Conservation (phyloP, 2,113 vertebrate genomes). For the Channa maculata region DNA sequence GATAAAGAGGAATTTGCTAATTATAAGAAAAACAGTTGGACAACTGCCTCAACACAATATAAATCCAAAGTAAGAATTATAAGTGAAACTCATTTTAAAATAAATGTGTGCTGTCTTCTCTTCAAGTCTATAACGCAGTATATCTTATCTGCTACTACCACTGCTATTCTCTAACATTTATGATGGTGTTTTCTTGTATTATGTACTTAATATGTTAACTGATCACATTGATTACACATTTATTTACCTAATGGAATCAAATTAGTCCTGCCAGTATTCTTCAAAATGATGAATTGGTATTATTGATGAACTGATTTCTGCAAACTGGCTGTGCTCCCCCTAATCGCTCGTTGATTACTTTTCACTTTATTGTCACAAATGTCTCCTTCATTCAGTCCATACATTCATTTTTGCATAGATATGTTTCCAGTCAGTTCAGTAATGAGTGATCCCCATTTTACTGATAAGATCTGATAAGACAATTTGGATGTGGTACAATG, state of each 20-base stretch:
- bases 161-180: no score
- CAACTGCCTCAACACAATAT: slow-evolving; percentile 13
- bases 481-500: slow-evolving; percentile 6
- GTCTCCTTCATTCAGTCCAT: slow-evolving; percentile 47
- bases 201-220: slow-evolving; percentile 65
- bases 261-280: slow-evolving; percentile 73
- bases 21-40: slow-evolving; percentile 28
- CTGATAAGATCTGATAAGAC: not conserved
- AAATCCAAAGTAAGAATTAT: no score
- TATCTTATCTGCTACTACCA: no score
- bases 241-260: slow-evolving; percentile 83
- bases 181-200: no score
- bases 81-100: not conserved
- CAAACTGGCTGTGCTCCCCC: slow-evolving; percentile 72
- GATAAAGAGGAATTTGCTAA: slow-evolving; percentile 27
- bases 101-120: not conserved
- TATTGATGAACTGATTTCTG: slow-evolving; percentile 82
- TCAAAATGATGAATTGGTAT: slow-evolving; percentile 80
- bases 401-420: slow-evolving; percentile 26
- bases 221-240: slow-evolving; percentile 84
- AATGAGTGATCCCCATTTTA: not conserved
- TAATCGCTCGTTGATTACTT: slow-evolving; percentile 83
- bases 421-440: not conserved
- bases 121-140: not conserved
- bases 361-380: slow-evolving; percentile 77